These are phyloP conservation scores for Brachyopa scutellaris DNA, from an alignment of 2,888 invertebrate species.

Conservation along the genomic window DNA sequence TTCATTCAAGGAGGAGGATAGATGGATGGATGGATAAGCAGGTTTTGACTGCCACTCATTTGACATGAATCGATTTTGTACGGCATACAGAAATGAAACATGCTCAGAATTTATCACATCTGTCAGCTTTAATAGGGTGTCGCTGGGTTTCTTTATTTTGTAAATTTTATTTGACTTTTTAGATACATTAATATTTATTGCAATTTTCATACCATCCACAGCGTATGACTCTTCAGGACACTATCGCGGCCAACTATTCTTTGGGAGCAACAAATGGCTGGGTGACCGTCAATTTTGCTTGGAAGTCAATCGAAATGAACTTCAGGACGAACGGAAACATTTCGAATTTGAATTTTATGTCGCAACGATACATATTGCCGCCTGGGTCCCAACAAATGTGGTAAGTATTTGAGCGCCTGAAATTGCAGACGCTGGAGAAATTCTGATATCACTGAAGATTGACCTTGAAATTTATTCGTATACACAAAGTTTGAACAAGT, in stretches of 20 bases:
- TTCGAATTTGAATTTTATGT: slow-evolving; percentile 80
- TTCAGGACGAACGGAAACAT: slow-evolving; percentile 76
- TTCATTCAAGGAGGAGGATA: no score
- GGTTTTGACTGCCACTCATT: neutral
- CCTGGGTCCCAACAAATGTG: slow-evolving; percentile 76
- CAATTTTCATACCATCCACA: slow-evolving; percentile 78
- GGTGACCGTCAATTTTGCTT: slow-evolving; percentile 88
- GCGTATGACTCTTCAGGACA: slow-evolving; percentile 92
- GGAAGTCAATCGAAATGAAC: slow-evolving; percentile 82
- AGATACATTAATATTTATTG: neutral
- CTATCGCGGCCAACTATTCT: slow-evolving; percentile 89
- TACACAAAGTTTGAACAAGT: no score
- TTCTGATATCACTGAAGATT: no score
- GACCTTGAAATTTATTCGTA: no score
- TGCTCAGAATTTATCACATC: neutral
- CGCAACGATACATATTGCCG: slow-evolving; percentile 76
- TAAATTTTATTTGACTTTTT: neutral
- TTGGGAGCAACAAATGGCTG: slow-evolving; percentile 92
- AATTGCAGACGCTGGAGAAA: no score
- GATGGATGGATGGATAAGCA: neutral
- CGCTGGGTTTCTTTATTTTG: neutral
- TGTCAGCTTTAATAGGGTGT: neutral
- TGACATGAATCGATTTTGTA: neutral
- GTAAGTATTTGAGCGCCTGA: no score
- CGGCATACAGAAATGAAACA: neutral